Base-by-base conservation (phyloP, 2,113 vertebrate species). In the Panthera uncia region DNA sequence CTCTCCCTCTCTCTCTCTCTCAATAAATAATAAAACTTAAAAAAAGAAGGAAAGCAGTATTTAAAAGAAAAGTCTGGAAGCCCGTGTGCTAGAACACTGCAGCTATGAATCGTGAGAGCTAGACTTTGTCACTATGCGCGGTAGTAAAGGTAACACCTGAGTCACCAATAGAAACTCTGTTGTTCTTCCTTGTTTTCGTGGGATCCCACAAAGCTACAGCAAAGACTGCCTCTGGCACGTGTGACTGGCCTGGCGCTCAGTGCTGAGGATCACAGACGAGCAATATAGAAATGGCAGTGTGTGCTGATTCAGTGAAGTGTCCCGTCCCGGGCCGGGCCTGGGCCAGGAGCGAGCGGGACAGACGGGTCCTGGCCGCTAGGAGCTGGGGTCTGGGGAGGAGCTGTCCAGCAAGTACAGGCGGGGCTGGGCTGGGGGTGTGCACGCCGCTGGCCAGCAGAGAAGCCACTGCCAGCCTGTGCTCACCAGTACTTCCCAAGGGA, bases 111-210 rank as follows among this genome's bases (percentile, higher is more conserved):
- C 36, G 8, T 25, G n/a, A 29, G 38, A 29, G 36, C 65, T n/a
- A 7, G 23, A 13, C 18, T 29, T n/a, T 8, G 5, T 48, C 13
- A 38, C 8, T 57, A 1, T 66, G 19, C 52, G 0, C 0, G 10
- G 31, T 14, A 15, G 31, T 63, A 5, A 27, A 52, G 38, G 15
- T 31, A 12, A 36, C 2, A 23, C 1, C 82, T 0, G 29, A 63
- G 61, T 10, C 55, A 61, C 66, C 11, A 11, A 9, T 3, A 29
- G 73, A 45, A 76, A 14, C 9, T 3, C 55, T 8, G 0, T 16
- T 0, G 3, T 15, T 45, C 74, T 14, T 0, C 3, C 18, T 63
- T 4, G 38, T 21, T 38, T 36, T 25, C 7, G 1, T 13, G 0
- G 13, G 31, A 16, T 18, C 31, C 78, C 36, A 0, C 9, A 21